Evolutionary conservation across 2,888 invertebrate genomes (phyloP).

Genomic region (Ceraclea dissimilis): DNA sequence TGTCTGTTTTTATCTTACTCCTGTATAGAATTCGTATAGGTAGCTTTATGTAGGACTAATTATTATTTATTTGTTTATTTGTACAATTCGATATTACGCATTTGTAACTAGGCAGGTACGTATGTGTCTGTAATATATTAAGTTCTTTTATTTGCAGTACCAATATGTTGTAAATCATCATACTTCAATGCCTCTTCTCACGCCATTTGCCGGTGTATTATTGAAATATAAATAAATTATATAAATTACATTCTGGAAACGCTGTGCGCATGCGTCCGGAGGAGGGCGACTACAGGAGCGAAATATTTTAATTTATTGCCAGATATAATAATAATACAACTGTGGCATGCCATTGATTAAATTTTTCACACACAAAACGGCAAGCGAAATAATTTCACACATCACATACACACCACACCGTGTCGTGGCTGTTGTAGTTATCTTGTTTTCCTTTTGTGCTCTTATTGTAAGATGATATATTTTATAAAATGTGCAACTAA

Average conservation of each 20-base stretch:
- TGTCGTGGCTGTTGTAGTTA: neutral
- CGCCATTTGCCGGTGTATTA: conserved; percentile 25
- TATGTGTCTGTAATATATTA: no score
- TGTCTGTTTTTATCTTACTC: no score
- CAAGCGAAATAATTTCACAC: neutral
- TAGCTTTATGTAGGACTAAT: no score
- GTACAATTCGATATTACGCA: no score
- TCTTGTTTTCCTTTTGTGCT: no score
- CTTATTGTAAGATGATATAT: no score
- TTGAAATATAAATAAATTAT: conserved; percentile 27
- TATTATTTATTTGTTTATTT: no score
- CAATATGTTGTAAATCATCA: conserved; percentile 23
- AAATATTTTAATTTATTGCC: conserved; percentile 17
- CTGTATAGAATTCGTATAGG: no score
- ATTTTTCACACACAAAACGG: conserved; percentile 5
- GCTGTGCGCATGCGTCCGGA: conserved; percentile 15
- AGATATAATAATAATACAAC: conserved; percentile 5
- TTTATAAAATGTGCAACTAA: no score
- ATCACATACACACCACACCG: neutral
- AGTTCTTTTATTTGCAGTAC: conserved; percentile 8
- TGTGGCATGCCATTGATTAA: conserved; percentile 13
- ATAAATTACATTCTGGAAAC: conserved; percentile 1
- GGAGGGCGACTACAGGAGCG: conserved; percentile 18
- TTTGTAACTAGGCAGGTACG: no score
- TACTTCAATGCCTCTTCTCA: conserved; percentile 25